Evolutionary conservation across 1,140 invertebrate species (phyloP).

Genomic region (Penaeus japonicus): DNA sequence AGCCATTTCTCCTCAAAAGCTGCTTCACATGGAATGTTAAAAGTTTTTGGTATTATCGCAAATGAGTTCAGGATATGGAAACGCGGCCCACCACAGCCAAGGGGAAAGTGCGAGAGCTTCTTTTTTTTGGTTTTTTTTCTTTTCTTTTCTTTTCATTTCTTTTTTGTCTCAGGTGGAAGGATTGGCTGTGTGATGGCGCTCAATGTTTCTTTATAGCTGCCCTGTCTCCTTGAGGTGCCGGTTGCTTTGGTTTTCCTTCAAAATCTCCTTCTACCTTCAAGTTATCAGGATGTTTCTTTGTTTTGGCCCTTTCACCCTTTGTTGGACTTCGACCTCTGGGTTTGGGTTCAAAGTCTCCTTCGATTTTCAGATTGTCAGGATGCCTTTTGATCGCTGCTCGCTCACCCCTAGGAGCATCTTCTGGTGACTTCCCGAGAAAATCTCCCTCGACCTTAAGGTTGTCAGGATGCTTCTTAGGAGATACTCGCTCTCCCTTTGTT

Average conservation of each 20-base stretch:
- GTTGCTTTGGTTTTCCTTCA: slow-evolving; percentile 63
- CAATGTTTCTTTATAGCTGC: slow-evolving; percentile 60
- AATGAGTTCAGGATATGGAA: too few relatives aligned
- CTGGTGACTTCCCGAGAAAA: slow-evolving; percentile 64
- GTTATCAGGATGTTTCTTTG: slow-evolving; percentile 64
- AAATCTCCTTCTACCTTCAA: slow-evolving; percentile 69
- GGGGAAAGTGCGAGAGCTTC: too few relatives aligned
- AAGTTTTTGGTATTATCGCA: too few relatives aligned
- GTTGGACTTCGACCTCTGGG: slow-evolving; percentile 47
- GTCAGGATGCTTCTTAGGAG: slow-evolving; percentile 57
- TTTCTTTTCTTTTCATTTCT: too few relatives aligned
- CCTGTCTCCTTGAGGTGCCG: slow-evolving; percentile 63
- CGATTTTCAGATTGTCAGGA: slow-evolving; percentile 67
- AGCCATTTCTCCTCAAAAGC: too few relatives aligned
- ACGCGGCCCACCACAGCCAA: too few relatives aligned
- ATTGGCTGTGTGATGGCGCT: too few relatives aligned
- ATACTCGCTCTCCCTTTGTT: slow-evolving; percentile 56
- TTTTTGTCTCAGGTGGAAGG: too few relatives aligned
- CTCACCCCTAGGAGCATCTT: slow-evolving; percentile 65
- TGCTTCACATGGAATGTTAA: too few relatives aligned
- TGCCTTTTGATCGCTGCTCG: slow-evolving; percentile 65
- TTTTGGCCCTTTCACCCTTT: slow-evolving; percentile 55
- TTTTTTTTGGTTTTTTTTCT: too few relatives aligned
- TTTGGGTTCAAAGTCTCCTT: slow-evolving; percentile 68
- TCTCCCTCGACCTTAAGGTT: slow-evolving; percentile 60